These are phyloP conservation scores for Salmo trutta DNA, from an alignment of 2,797 vertebrate species.

Conservation along the genomic window DNA sequence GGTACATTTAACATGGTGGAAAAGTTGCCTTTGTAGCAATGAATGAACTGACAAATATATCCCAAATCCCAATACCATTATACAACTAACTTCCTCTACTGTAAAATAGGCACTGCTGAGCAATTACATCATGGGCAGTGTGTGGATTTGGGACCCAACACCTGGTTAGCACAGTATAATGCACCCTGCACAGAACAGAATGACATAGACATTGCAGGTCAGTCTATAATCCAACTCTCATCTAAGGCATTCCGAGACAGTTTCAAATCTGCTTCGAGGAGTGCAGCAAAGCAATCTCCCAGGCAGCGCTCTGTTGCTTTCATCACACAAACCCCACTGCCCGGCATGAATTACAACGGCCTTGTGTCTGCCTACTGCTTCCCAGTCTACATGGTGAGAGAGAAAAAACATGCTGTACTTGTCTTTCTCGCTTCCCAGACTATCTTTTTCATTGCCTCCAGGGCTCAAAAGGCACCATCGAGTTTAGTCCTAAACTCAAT, in stretches of 20 bases:
- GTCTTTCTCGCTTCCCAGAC: slow-evolving; percentile 74
- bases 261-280: slow-evolving; percentile 99
- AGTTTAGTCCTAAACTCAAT: slow-evolving; percentile 76
- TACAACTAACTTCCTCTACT: slow-evolving; percentile 3
- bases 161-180: slow-evolving; percentile 97
- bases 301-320: slow-evolving; percentile 98
- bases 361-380: slow-evolving; percentile 90
- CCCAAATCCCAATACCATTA: neutral
- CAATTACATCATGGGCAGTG: slow-evolving; percentile 80
- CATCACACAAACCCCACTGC: slow-evolving; percentile 98
- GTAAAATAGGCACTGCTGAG: slow-evolving; percentile 28
- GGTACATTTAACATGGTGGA: neutral
- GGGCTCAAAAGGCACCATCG: slow-evolving; percentile 73
- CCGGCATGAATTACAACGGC: slow-evolving; percentile 99
- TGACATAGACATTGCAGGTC: slow-evolving; percentile 99
- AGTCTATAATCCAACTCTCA: slow-evolving; percentile 99
- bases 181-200: slow-evolving; percentile 91
- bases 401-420: slow-evolving; percentile 81
- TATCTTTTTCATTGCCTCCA: slow-evolving; percentile 67
- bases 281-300: slow-evolving; percentile 99
- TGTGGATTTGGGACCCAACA: slow-evolving; percentile 88
- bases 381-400: slow-evolving; percentile 81
- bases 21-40: neutral
- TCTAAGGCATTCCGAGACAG: slow-evolving; percentile 96
- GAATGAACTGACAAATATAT: neutral